Conservation (phyloP, 2,113 vertebrate genomes). For the Python bivittatus region DNA sequence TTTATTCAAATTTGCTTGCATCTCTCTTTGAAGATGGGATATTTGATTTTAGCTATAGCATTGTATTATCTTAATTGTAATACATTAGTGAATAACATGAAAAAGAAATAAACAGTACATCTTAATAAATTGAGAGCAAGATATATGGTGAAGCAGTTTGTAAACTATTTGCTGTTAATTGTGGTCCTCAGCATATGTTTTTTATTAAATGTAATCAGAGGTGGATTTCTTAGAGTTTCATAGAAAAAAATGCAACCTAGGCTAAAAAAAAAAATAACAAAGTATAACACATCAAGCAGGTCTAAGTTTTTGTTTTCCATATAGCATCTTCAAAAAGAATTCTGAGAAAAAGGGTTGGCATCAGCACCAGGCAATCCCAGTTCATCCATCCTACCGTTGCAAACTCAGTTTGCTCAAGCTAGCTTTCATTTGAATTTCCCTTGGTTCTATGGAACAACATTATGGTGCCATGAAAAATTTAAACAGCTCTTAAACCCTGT, state of each 20-base stretch:
- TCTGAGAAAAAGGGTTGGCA: neutral
- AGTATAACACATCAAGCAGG: neutral
- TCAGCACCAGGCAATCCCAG: neutral
- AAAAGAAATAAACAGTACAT: neutral
- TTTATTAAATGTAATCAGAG: constrained; percentile 48
- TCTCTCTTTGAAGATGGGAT: neutral
- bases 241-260: neutral
- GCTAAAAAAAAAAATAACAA: neutral
- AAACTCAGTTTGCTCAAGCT: neutral
- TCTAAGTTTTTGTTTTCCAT: neutral
- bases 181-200: constrained; percentile 13
- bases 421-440: neutral
- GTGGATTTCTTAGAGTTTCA: neutral
- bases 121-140: constrained; percentile 30
- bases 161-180: constrained; percentile 24
- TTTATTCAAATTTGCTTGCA: neutral
- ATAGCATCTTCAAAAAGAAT: neutral
- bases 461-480: neutral
- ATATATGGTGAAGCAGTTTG: constrained; percentile 8
- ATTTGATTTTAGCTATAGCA: constrained; percentile 20
- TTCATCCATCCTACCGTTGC: neutral
- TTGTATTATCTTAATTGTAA: constrained; percentile 1
- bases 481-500: neutral
- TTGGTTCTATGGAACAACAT: neutral
- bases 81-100: constrained; percentile 30